Conservation (phyloP, 23 tunicate species). For the Diplosoma virens region DNA sequence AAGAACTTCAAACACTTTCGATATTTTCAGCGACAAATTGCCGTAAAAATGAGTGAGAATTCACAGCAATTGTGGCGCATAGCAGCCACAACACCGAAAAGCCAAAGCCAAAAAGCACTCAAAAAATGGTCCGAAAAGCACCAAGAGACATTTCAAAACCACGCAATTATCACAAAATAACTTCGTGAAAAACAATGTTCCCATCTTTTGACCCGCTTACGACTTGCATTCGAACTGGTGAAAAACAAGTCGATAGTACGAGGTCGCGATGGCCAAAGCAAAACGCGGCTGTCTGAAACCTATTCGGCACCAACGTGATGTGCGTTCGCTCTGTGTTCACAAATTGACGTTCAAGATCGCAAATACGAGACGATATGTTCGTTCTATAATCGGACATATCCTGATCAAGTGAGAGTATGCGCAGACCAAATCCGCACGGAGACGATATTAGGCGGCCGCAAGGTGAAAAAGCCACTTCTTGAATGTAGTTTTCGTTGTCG, state of each 20-base stretch:
- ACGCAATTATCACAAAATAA: constrained; percentile 29
- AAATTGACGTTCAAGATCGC: too few species aligned
- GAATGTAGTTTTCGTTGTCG: constrained; percentile 39
- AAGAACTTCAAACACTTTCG: too few species aligned
- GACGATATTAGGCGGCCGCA: constrained; percentile 73
- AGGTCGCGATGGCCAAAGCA: constrained; percentile 70
- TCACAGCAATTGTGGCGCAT: too few species aligned
- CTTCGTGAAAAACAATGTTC: constrained; percentile 46
- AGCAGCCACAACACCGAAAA: too few species aligned
- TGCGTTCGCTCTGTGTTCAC: neutral
- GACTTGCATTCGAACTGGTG: constrained; percentile 66
- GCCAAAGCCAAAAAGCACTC: too few species aligned
- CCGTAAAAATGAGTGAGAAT: too few species aligned
- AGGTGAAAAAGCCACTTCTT: constrained; percentile 68
- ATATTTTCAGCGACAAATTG: too few species aligned
- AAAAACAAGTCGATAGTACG: constrained; percentile 63
- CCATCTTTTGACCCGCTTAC: constrained; percentile 71
- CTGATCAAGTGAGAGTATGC: constrained; percentile 30
- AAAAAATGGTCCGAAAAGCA: too few species aligned
- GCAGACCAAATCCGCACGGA: constrained; percentile 69
- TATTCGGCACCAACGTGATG: constrained; percentile 9
- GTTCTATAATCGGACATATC: constrained; percentile 49
- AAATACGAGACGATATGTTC: constrained; percentile 36
- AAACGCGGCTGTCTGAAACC: constrained; percentile 7
- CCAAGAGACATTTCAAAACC: too few species aligned